A percentile compares a stretch with the other conserved stretches of the same genome.
These are phyloP conservation scores for Kryphioiulus occultus DNA, from an alignment of 2,888 invertebrate genomes.

Conservation along the genomic window DNA sequence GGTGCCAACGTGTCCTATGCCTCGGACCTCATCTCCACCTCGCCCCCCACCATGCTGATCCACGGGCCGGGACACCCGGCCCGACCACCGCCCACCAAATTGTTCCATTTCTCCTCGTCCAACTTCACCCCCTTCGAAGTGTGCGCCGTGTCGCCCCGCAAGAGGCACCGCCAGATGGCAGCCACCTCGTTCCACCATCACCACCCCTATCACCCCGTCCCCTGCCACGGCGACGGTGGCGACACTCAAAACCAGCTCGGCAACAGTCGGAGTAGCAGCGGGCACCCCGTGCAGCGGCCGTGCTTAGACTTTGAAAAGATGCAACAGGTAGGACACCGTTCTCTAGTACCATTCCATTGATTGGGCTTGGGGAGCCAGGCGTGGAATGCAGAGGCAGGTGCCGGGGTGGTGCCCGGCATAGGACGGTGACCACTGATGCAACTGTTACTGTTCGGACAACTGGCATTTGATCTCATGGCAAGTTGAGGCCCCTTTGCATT, in stretches of 20 bases:
- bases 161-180: slow-evolving; percentile 69
- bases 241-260: slow-evolving; percentile 68
- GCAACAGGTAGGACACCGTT: slow-evolving; percentile 78
- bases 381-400: neutral
- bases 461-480: neutral
- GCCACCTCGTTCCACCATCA: slow-evolving; percentile 53
- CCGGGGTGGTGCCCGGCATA: neutral
- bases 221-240: slow-evolving; percentile 11
- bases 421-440: neutral
- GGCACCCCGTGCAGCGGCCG: slow-evolving; percentile 73
- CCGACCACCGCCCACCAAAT: slow-evolving; percentile 65
- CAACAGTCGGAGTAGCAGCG: slow-evolving; percentile 65
- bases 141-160: slow-evolving; percentile 67
- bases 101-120: slow-evolving; percentile 61
- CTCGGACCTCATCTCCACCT: slow-evolving; percentile 40
- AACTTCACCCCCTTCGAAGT: slow-evolving; percentile 59
- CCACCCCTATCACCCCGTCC: slow-evolving; percentile 43
- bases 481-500: too few relatives aligned
- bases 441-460: neutral
- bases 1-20: slow-evolving; percentile 21
- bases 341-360: slow-evolving; percentile 31
- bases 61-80: slow-evolving; percentile 57
- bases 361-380: neutral
- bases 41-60: slow-evolving; percentile 13
- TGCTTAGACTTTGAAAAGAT: slow-evolving; percentile 96